Conservation (phyloP, 2,888 invertebrate species). For the Hirtodrosophila histrioides region DNA sequence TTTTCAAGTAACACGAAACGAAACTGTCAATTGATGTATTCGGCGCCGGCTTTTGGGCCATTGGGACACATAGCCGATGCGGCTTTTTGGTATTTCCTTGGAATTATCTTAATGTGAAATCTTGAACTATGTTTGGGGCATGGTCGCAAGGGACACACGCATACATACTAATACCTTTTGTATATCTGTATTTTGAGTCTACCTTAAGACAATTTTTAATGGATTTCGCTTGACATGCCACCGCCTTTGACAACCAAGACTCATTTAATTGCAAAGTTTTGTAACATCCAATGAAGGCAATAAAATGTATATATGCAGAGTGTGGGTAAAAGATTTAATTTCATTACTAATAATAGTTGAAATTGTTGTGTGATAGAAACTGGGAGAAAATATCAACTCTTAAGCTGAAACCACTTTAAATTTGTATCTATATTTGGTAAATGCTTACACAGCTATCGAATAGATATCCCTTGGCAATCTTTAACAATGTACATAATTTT, state of each 20-base stretch:
- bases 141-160: conserved; percentile 66
- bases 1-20: conserved; percentile 67
- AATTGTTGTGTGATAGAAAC: no score
- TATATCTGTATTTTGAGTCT: conserved; percentile 19
- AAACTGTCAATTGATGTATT: conserved; percentile 75
- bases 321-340: conserved; percentile 13
- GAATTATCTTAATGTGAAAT: conserved; percentile 78
- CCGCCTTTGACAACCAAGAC: conserved; percentile 54
- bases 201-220: conserved; percentile 71
- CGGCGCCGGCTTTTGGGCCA: conserved; percentile 54
- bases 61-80: conserved; percentile 46
- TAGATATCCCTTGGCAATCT: conserved; percentile 12
- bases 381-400: no score
- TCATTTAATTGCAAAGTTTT: conserved; percentile 75
- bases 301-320: conserved; percentile 5
- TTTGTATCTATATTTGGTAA: not conserved
- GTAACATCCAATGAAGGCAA: conserved; percentile 49
- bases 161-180: conserved; percentile 20
- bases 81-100: conserved; percentile 69
- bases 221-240: conserved; percentile 71
- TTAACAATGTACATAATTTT: conserved; percentile 31
- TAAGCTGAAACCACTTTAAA: no score
- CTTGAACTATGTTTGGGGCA: conserved; percentile 78
- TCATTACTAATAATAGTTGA: not conserved
- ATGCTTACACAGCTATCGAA: no score